Conservation (phyloP, 2,113 vertebrate genomes). For the Hippocampus guttulatus region DNA sequence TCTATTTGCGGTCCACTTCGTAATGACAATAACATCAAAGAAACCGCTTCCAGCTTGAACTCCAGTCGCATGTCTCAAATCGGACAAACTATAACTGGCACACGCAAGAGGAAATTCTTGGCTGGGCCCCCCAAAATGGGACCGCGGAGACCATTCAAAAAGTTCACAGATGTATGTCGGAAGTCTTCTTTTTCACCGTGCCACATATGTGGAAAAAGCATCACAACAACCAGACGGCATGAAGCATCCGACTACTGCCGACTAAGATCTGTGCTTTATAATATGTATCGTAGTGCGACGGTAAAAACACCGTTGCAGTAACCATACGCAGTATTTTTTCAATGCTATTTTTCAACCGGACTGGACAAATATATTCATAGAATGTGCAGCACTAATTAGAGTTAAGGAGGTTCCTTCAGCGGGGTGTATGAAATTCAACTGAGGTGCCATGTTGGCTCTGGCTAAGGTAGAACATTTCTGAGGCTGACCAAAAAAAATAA, state of each 20-base stretch:
- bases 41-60: neutral
- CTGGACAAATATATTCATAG: neutral
- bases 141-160: neutral
- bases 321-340: too few relatives aligned
- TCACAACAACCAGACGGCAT: neutral
- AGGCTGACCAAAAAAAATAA: conserved; percentile 58
- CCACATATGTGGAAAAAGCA: neutral
- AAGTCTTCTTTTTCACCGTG: neutral
- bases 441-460: conserved; percentile 58
- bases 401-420: conserved; percentile 65
- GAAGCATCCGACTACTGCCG: neutral
- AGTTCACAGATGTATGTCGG: neutral
- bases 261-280: too few relatives aligned
- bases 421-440: conserved; percentile 47
- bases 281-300: too few relatives aligned
- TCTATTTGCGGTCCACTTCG: neutral
- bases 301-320: too few relatives aligned
- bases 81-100: conserved; percentile 1
- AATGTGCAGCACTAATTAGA: conserved; percentile 51
- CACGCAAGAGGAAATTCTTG: neutral
- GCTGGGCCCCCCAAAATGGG: neutral
- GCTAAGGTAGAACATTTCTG: conserved; percentile 42
- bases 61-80: neutral
- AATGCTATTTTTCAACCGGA: too few relatives aligned
- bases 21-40: conserved; percentile 4